Conservation (phyloP, 2,797 vertebrate genomes). For the Pipistrellus pygmaeus region DNA sequence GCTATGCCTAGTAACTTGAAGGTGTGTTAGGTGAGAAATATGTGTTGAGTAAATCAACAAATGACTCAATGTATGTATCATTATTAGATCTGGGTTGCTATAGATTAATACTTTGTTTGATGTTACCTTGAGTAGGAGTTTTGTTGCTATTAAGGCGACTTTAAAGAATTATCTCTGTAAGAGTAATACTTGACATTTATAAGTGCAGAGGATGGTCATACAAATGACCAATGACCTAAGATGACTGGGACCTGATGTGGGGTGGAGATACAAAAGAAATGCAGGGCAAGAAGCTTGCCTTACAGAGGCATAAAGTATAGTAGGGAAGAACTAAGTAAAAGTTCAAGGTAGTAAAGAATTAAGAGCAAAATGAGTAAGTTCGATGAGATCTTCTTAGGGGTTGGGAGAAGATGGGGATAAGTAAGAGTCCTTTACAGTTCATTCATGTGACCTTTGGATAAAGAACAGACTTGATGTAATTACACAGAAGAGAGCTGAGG, state of each 20-base stretch:
- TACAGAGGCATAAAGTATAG: background rate
- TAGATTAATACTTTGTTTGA: background rate
- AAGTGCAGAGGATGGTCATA: background rate
- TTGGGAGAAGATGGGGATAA: background rate
- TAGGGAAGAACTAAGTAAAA: background rate
- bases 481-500: background rate
- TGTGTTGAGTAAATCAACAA: background rate
- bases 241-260: background rate
- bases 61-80: background rate
- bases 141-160: background rate
- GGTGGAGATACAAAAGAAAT: constrained; percentile 4
- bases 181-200: background rate
- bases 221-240: background rate
- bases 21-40: background rate
- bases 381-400: background rate
- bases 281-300: background rate
- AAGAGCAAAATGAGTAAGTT: background rate
- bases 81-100: background rate
- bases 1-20: background rate
- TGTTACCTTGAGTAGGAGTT: background rate
- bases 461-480: background rate
- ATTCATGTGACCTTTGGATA: background rate
- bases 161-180: background rate
- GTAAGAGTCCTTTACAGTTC: background rate
- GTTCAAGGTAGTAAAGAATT: background rate